phyloP scores from a whole-genome alignment of 1,140 invertebrate genomes.

The Leptinotarsa defecta region DNA sequence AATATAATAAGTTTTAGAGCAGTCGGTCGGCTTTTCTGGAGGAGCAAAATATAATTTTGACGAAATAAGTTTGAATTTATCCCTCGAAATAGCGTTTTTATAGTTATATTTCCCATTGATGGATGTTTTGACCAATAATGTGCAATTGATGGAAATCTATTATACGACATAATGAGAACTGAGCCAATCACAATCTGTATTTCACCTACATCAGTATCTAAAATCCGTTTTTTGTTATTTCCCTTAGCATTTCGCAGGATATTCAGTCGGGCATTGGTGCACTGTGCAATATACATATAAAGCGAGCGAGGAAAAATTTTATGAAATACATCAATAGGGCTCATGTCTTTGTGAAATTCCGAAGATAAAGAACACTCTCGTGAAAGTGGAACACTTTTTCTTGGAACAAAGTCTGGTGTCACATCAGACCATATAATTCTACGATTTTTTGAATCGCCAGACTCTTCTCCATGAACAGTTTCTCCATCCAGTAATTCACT shows the following conservation, averaged over 20 bases:
- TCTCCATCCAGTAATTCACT: slow-evolving; percentile 7
- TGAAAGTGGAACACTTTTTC: slow-evolving; percentile 6
- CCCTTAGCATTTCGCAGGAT: background rate
- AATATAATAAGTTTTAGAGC: slow-evolving; percentile 42
- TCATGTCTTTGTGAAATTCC: background rate
- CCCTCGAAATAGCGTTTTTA: slow-evolving; percentile 40
- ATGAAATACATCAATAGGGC: background rate
- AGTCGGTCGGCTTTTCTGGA: slow-evolving; percentile 34
- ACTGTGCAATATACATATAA: background rate
- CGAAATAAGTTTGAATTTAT: slow-evolving; percentile 37
- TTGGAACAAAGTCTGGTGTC: slow-evolving; percentile 5
- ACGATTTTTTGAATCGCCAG: background rate
- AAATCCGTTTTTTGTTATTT: background rate
- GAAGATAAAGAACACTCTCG: background rate
- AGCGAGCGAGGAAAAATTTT: background rate
- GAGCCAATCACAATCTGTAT: slow-evolving; percentile 16
- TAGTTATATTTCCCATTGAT: slow-evolving; percentile 44
- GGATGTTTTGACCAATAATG: slow-evolving; percentile 17
- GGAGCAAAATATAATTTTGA: slow-evolving; percentile 48
- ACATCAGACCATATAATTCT: slow-evolving; percentile 12
- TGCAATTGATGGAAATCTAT: slow-evolving; percentile 2
- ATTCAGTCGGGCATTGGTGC: background rate
- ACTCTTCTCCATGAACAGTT: background rate
- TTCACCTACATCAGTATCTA: slow-evolving; percentile 14
- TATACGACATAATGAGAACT: slow-evolving; percentile 26